Evolutionary conservation across 1,140 invertebrate genomes (phyloP).

Genomic region (Protaetia brevitarsis): DNA sequence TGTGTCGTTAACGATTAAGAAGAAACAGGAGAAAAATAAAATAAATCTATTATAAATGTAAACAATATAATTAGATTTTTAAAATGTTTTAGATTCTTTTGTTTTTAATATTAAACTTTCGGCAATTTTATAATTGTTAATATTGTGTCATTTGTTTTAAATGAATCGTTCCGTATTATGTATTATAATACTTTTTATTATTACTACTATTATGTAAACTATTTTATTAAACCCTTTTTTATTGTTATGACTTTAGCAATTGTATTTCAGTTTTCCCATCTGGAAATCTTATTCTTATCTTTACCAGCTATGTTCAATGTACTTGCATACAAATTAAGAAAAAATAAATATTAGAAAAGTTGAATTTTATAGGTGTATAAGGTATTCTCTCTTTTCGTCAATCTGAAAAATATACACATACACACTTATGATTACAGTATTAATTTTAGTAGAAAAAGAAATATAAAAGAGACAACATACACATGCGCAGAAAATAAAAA

Average conservation of each 20-base stretch:
- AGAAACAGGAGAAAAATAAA: slow-evolving; percentile 6
- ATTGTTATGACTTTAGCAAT: not conserved
- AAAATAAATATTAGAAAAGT: slow-evolving; percentile 22
- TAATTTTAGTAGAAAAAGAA: slow-evolving; percentile 13
- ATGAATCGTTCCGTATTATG: not conserved
- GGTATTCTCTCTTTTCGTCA: not conserved
- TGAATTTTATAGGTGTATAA: slow-evolving; percentile 22
- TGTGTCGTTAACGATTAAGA: slow-evolving; percentile 12
- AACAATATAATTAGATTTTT: slow-evolving; percentile 4
- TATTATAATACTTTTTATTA: too few relatives aligned
- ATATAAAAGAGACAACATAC: not conserved
- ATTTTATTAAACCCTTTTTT: not conserved
- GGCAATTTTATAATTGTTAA: slow-evolving; percentile 16
- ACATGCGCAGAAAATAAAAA: slow-evolving; percentile 12
- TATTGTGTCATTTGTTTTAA: slow-evolving; percentile 9
- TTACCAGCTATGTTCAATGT: slow-evolving; percentile 32
- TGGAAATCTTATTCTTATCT: slow-evolving; percentile 3
- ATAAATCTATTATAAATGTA: slow-evolving; percentile 16
- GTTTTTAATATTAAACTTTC: slow-evolving; percentile 9
- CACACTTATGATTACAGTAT: slow-evolving; percentile 15
- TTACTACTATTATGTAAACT: not conserved
- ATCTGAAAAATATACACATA: not conserved
- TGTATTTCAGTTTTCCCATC: not conserved
- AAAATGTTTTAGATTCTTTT: slow-evolving; percentile 1
- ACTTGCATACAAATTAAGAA: slow-evolving; percentile 15